Evolutionary conservation across 1,140 invertebrate species (phyloP), one percentile per base, ranked within the genome.

Genomic region (Luehdorfia chinensis): DNA sequence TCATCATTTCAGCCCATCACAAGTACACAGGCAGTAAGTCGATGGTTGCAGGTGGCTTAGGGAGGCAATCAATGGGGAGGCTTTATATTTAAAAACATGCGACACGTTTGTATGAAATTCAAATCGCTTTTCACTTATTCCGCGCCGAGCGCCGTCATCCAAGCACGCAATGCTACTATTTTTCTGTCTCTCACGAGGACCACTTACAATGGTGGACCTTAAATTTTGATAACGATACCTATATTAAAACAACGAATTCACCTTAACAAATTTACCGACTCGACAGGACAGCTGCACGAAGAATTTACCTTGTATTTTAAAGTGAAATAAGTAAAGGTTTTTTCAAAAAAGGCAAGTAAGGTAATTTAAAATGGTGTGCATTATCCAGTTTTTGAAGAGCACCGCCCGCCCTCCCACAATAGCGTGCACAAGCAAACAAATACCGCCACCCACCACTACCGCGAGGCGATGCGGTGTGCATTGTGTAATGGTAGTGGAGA

Each of bases 101-200:
- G n/a, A n/a, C n/a, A n/a, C n/a, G n/a, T n/a, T n/a, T n/a, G n/a
- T n/a, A n/a, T n/a, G n/a, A n/a, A n/a, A n/a, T n/a, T n/a, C n/a
- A n/a, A n/a, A n/a, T n/a, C 31, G 9, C 41, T 51, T n/a, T 28
- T 43, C 0, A 19, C 44, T 47, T 58, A 46, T 8, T 13, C 55
- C 31, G 14, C 1, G 12, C 2, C 9, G n/a, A 27, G 28, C 19
- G 43, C 15, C 25, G 37, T 31, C 47, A 21, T 32, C 18, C 18
- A 13, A 46, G 44, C 63, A 66, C 63, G 63, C 59, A 57, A 66
- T 47, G 14, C 53, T 21, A 48, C 59, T 53, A 66, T 66, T 63
- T 66, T 66, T 66, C 50, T 55, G 32, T 49, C 47, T 52, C 56
- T 52, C 46, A 33, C 18, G 48, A 53, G 46, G 19, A 44, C 49